Percentiles rank a stretch among this genome's conserved stretches.
phyloP scores from a whole-genome alignment of 2,113 vertebrate genomes.

The Corythaeola cristata region DNA sequence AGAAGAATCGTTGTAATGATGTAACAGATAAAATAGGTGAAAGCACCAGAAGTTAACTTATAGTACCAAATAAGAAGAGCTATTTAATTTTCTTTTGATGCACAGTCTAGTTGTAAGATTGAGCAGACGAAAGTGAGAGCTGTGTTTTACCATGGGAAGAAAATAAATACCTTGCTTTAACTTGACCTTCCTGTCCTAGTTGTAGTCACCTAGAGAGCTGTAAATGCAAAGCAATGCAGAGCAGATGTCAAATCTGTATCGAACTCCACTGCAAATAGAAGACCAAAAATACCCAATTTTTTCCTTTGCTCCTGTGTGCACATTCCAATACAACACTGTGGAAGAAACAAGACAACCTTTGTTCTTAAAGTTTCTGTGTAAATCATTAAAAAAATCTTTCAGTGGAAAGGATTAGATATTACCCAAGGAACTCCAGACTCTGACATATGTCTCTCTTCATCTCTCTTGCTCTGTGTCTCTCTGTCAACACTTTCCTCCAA shows the following conservation, averaged over 20 bases:
- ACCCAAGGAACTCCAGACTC: neutral
- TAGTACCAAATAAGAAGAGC: neutral
- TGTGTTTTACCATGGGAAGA: neutral
- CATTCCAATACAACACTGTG: neutral
- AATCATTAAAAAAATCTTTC: neutral
- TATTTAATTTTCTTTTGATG: neutral
- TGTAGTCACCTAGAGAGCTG: neutral
- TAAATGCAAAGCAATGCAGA: neutral
- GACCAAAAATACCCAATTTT: neutral
- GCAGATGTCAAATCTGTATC: neutral
- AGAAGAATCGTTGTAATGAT: neutral
- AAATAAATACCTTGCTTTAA: neutral
- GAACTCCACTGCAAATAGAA: neutral
- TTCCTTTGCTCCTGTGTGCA: neutral
- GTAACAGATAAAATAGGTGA: neutral
- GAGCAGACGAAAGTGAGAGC: neutral
- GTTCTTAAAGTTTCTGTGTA: neutral
- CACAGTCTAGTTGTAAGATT: neutral
- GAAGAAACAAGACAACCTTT: constrained; percentile 22
- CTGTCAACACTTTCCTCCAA: neutral
- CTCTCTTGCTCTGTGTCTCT: neutral
- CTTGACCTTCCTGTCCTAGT: neutral
- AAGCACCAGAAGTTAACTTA: neutral
- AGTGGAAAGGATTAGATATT: neutral
- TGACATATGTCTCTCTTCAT: neutral